Percentiles rank a stretch among this genome's conserved stretches.
These are phyloP conservation scores for Aphelenchoides avenae DNA, from an alignment of 1,140 invertebrate species.

Conservation along the genomic window DNA sequence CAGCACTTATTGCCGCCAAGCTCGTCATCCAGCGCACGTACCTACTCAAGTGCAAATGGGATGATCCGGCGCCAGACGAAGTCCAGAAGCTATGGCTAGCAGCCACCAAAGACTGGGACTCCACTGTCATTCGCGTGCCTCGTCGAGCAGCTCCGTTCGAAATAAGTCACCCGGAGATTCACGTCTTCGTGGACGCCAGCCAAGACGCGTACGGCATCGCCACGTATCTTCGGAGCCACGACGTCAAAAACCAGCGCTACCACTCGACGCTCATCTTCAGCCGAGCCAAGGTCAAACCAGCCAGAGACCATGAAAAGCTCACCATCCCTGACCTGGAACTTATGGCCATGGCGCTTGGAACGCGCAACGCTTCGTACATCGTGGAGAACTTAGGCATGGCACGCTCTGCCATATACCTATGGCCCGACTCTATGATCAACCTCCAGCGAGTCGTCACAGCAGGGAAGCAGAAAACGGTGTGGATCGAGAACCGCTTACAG, in stretches of 20 bases:
- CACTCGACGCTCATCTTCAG: not conserved
- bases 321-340: constrained; percentile 1
- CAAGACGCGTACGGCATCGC: constrained; percentile 5
- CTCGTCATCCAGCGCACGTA: constrained; percentile 15
- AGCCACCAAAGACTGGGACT: not conserved
- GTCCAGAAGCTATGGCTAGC: not conserved
- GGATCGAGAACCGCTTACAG: no score
- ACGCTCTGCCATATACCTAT: not conserved
- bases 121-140: not conserved
- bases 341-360: not conserved
- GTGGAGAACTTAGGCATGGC: not conserved
- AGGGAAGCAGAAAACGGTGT: not conserved
- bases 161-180: not conserved
- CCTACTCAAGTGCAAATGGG: constrained; percentile 6
- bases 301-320: not conserved
- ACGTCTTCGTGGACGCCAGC: not conserved
- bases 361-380: not conserved
- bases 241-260: not conserved
- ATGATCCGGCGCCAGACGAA: not conserved
- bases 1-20: not conserved
- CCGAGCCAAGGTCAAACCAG: not conserved
- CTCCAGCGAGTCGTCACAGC: not conserved
- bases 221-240: constrained; percentile 4
- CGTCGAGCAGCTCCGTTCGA: not conserved
- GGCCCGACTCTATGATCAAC: not conserved